Evolutionary conservation across 2,113 vertebrate genomes (phyloP).

Genomic region (Bujurquina vittata): DNA sequence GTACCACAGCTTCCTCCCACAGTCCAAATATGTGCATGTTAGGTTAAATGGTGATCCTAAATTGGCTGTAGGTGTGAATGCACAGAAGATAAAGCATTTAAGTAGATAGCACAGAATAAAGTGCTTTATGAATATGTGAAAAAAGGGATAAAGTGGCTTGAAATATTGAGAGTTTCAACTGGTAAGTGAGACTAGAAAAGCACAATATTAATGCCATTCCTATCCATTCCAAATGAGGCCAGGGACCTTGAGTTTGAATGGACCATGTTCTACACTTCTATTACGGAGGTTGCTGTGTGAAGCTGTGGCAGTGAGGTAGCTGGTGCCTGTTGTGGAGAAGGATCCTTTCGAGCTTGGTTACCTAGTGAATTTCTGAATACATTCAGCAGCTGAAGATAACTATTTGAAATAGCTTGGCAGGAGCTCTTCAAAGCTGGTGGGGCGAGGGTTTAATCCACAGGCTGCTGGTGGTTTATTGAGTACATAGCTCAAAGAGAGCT

Average conservation of each 20-base stretch:
- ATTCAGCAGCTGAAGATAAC: slow-evolving; percentile 35
- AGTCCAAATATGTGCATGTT: background rate
- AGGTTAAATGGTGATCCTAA: background rate
- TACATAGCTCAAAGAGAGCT: slow-evolving; percentile 38
- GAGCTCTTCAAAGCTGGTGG: slow-evolving; percentile 23
- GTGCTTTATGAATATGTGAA: background rate
- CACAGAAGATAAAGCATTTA: background rate
- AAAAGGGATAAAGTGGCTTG: background rate
- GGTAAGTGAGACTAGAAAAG: background rate
- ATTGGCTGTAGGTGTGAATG: background rate
- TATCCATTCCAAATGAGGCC: background rate
- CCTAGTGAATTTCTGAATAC: slow-evolving; percentile 18
- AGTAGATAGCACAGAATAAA: background rate
- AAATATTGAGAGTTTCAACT: background rate
- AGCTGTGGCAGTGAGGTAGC: background rate
- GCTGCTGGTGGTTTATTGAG: slow-evolving; percentile 50
- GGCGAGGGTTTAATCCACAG: slow-evolving; percentile 44
- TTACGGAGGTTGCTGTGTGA: background rate
- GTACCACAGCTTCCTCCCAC: background rate
- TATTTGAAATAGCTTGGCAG: slow-evolving; percentile 41
- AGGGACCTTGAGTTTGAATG: background rate
- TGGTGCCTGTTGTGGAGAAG: background rate
- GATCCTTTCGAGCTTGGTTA: background rate
- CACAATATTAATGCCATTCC: background rate
- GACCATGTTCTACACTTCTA: background rate